Evolutionary conservation across 2,888 invertebrate genomes (phyloP), one percentile per base, ranked within the genome.

Genomic region (Patella pellucida): DNA sequence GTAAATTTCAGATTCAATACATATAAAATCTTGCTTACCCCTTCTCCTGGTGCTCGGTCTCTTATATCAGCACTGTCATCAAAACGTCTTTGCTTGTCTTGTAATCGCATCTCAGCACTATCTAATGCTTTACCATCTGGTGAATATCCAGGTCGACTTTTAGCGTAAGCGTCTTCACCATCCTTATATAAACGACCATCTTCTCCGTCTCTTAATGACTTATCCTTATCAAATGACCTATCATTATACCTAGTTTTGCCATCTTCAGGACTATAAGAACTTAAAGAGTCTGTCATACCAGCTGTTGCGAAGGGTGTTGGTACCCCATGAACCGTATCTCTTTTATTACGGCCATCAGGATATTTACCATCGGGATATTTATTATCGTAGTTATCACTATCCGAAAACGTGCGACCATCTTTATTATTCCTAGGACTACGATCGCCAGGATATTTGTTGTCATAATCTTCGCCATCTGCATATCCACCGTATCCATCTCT

Each of bases 41-140:
- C 62, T n/a, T 62, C 62, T 12, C 62, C 62, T 23, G 9, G 62
- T 12, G 7, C 7, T 62, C 12, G 19, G 23, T 62, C 62, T 62
- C 62, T 19, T 19, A 62, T 62, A 62, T 62, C 62, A 62, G 62
- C 62, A 62, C 62, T 62, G 23, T 62, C 62, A 62, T 62, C 62
- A 2, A 62, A 62, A 62, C 62, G 19, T 23, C 62, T 62, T 23
- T 62, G 19, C 23, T 23, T 62, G 12, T 62, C 62, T 62, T 23
- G 19, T 12, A 23, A 62, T 62, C 62, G 19, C 19, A 62, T 62
- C 62, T 62, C 19, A 23, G 62, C 62, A 62, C 62, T 62, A 23
- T 62, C 62, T 62, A 62, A 62, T 3, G 11, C 12, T 19, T 9
- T 62, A 62, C 62, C 62, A 62, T 62, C 62, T 19, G 62, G 62